Evolutionary conservation across 1,140 invertebrate species (phyloP).

Genomic region (Leptonema lineaticorne): DNA sequence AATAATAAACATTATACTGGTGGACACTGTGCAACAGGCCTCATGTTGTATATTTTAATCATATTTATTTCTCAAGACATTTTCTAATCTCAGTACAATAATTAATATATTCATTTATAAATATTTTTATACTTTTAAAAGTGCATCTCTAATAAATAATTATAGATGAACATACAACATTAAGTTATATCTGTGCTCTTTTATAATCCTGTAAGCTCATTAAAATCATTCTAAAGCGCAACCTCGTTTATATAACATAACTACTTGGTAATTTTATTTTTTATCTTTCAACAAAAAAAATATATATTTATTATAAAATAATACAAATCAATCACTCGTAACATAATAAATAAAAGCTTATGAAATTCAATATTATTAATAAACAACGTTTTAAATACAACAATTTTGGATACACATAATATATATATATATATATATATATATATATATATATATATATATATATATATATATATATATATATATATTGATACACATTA

Average conservation of each 20-base stretch:
- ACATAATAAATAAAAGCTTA: too few species aligned
- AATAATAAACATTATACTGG: too few species aligned
- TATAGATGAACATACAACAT: constrained; percentile 15
- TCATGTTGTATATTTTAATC: too few species aligned
- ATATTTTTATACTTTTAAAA: background rate
- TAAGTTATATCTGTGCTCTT: background rate
- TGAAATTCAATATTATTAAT: background rate
- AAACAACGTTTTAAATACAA: background rate
- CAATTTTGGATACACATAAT: background rate
- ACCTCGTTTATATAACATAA: background rate
- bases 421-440: too few species aligned
- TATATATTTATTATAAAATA: background rate
- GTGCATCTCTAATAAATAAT: constrained; percentile 18
- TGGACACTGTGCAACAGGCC: too few species aligned
- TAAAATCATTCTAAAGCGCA: background rate
- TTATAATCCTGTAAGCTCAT: constrained; percentile 16
- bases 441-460: too few species aligned
- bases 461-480: too few species aligned
- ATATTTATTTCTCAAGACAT: too few species aligned
- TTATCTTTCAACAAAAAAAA: background rate
- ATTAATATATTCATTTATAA: too few species aligned
- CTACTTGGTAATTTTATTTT: too few species aligned
- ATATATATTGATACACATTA: too few species aligned
- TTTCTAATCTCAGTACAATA: too few species aligned
- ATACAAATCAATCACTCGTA: background rate